phyloP scores from a whole-genome alignment of 2,888 invertebrate species.

The Tanytarsus gracilentus region DNA sequence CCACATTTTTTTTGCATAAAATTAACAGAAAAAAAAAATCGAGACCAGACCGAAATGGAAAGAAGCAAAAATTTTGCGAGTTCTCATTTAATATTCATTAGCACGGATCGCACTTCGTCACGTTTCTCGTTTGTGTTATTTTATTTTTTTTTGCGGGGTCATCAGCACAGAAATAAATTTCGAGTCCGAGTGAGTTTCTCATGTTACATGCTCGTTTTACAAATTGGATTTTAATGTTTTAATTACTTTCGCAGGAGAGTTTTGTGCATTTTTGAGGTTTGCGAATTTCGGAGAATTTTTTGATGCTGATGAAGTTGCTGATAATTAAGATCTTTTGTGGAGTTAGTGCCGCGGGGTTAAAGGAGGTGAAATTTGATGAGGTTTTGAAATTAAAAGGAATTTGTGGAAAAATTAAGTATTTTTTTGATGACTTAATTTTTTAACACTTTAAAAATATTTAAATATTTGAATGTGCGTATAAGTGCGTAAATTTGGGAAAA shows the following conservation, averaged over 20 bases:
- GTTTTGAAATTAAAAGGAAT: no score
- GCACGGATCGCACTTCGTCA: not conserved
- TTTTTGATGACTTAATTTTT: no score
- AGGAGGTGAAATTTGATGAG: no score
- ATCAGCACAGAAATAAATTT: not conserved
- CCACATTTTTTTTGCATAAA: no score
- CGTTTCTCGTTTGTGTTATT: not conserved
- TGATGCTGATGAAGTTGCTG: not conserved
- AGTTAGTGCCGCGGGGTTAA: not conserved
- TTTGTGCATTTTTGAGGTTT: not conserved
- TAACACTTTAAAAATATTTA: no score
- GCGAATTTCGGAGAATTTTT: not conserved
- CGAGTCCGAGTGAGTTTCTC: not conserved
- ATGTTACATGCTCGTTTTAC: constrained; percentile 21
- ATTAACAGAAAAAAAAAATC: no score
- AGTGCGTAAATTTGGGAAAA: no score
- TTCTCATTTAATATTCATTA: not conserved
- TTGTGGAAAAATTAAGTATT: no score
- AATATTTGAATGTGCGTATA: no score
- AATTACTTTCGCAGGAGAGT: constrained; percentile 25
- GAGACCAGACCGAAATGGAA: no score
- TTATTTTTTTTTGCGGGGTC: not conserved
- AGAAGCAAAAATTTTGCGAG: not conserved
- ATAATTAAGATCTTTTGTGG: constrained; percentile 8
- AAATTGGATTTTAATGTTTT: constrained; percentile 28